Evolutionary conservation across 2,797 vertebrate genomes (phyloP).

Genomic region (Poeciliopsis turneri): DNA sequence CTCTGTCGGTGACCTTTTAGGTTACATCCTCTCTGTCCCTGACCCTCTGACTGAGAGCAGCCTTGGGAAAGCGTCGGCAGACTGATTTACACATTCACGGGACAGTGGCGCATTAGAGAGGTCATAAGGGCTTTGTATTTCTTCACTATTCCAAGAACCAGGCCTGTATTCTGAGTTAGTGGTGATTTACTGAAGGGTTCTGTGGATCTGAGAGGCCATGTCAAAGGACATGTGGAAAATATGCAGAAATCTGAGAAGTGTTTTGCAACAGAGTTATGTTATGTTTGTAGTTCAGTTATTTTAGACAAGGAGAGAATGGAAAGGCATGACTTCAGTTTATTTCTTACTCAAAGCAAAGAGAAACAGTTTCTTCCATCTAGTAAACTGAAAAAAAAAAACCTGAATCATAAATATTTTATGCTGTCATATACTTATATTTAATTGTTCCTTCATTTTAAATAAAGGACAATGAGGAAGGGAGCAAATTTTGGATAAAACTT

Average conservation of each 20-base stretch:
- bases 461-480: too few species aligned
- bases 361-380: background rate
- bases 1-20: constrained; percentile 56
- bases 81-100: constrained; percentile 80
- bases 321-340: constrained; percentile 7
- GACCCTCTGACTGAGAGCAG: constrained; percentile 64
- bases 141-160: constrained; percentile 67
- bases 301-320: constrained; percentile 40
- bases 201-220: constrained; percentile 58
- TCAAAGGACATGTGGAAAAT: constrained; percentile 70
- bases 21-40: constrained; percentile 72
- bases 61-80: constrained; percentile 78
- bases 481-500: background rate
- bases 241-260: constrained; percentile 71
- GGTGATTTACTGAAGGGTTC: constrained; percentile 73
- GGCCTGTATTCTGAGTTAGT: constrained; percentile 59
- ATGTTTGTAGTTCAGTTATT: constrained; percentile 61
- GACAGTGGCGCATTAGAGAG: constrained; percentile 63
- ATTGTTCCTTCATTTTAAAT: background rate
- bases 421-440: background rate
- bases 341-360: constrained; percentile 1
- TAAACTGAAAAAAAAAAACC: background rate
- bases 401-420: background rate
- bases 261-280: constrained; percentile 64
- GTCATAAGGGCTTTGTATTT: constrained; percentile 63